Base-by-base conservation (phyloP, 2,888 invertebrate genomes). In the Muscina levida region DNA sequence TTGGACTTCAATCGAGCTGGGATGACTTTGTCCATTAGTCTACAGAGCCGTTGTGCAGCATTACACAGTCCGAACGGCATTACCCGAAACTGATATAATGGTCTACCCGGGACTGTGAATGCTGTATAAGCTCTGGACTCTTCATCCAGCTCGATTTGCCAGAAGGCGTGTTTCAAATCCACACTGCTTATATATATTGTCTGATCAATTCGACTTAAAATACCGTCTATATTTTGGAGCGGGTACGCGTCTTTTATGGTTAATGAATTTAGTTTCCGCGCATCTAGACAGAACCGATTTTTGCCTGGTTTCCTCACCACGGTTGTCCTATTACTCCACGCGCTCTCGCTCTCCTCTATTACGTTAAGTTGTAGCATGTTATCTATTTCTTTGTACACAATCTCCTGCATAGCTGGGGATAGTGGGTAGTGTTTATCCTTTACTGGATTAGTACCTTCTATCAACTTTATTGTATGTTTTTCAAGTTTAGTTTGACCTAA, bases 241-340 rank as follows among this genome's bases (percentile, higher is more conserved):
- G 56, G 77, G 24, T 70, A 73, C 0, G 74, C 77, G 13, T 70
- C 70, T 31, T 78, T 78, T 1, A 73, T 19, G 0, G 73, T 73
- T 0, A 86, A 83, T 1, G 57, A 39, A 37, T 87, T 88, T 0
- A 87, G 70, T 39, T 85, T 83, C 5, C 87, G 42, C 11, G 83
- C 85, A 42, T 87, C 86, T 0, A 87, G 67, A 37, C 86, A 86
- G 10, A 87, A 84, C 0, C 85, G 42, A 13, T 82, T 84, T 1
- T 74, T 83, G 0, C 83, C 84, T 11, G 83, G 79, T 66, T 87
- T 87, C n/a, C 74, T 72, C 0, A 85, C 84, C 46, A 87, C 81
- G 0, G 86, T 83, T 0, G 85, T 83, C 0, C 87, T 85, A 3
- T 84, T 86, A 5, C 84, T 82, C 87, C 87, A 87, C 1, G 83